A percentile compares a stretch with the other conserved stretches of the same genome.
Conservation (phyloP, 2,888 invertebrate species). For the Anodontia alba region DNA sequence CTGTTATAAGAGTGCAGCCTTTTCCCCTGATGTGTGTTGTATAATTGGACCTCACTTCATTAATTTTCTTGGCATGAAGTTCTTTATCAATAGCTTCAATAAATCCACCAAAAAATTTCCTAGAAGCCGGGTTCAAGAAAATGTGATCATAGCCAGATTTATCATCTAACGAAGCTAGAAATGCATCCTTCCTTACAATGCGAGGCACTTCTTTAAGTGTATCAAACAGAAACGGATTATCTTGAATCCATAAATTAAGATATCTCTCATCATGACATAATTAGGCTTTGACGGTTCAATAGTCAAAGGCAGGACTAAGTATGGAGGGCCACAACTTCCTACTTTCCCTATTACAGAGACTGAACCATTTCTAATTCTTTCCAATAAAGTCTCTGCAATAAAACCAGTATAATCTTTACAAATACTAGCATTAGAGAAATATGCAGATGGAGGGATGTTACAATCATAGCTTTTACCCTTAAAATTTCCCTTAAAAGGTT, state of each 20-base stretch:
- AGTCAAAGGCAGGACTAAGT: slow-evolving; percentile 38
- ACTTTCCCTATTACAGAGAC: slow-evolving; percentile 31
- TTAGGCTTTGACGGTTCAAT: slow-evolving; percentile 41
- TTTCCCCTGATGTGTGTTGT: too few relatives aligned
- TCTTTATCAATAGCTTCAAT: too few relatives aligned
- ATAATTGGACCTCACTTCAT: too few relatives aligned
- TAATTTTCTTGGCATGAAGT: too few relatives aligned
- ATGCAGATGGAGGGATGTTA: slow-evolving; percentile 14
- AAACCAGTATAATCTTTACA: slow-evolving; percentile 18
- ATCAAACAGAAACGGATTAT: slow-evolving; percentile 34
- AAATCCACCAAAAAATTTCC: slow-evolving; percentile 44
- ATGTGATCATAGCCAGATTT: slow-evolving; percentile 53
- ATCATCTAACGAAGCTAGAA: slow-evolving; percentile 33
- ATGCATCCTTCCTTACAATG: slow-evolving; percentile 25
- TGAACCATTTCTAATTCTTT: slow-evolving; percentile 32
- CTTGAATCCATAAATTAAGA: slow-evolving; percentile 38
- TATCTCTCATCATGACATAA: slow-evolving; percentile 49
- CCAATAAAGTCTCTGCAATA: slow-evolving; percentile 21
- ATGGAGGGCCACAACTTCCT: slow-evolving; percentile 31
- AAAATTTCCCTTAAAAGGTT: slow-evolving; percentile 42
- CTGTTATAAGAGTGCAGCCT: too few relatives aligned
- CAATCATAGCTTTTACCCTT: slow-evolving; percentile 30
- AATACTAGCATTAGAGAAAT: slow-evolving; percentile 22
- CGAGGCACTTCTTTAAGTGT: slow-evolving; percentile 40
- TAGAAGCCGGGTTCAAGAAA: background rate